Conservation (phyloP, 2,797 vertebrate genomes). For the Acanthurus lineatus region DNA sequence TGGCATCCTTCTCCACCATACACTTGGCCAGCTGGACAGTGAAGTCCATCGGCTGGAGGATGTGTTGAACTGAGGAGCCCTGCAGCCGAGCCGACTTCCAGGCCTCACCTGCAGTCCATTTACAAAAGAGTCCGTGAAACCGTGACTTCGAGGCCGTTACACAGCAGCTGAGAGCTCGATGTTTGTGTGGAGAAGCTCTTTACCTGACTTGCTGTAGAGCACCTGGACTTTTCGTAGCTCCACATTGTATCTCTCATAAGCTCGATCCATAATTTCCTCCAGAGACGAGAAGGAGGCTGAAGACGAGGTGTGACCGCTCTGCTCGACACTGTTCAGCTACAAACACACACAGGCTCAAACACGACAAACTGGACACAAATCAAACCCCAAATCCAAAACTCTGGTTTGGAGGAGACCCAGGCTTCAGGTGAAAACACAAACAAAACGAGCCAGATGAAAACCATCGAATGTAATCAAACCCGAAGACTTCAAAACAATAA, state of each 20-base stretch:
- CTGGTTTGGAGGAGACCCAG: too few species aligned
- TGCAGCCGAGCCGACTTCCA: conserved; percentile 91
- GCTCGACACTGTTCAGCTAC: conserved; percentile 92
- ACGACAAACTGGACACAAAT: not conserved
- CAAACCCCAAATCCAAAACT: not conserved
- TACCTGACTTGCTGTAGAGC: conserved; percentile 94
- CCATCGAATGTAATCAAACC: too few species aligned
- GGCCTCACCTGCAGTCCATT: conserved; percentile 84
- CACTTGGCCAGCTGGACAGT: conserved; percentile 92
- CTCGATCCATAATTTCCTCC: conserved; percentile 97
- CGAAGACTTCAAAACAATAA: too few species aligned
- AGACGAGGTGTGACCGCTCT: conserved; percentile 75
- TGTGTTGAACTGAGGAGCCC: conserved; percentile 89
- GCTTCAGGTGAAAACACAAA: too few species aligned
- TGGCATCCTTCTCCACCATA: conserved; percentile 93
- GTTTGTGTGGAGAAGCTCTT: not conserved
- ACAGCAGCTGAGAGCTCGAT: conserved; percentile 11
- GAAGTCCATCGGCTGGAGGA: conserved; percentile 95
- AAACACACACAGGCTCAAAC: conserved; percentile 15
- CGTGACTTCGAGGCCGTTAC: not conserved
- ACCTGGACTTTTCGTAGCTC: conserved; percentile 93
- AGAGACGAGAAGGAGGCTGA: conserved; percentile 88
- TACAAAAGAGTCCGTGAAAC: conserved; percentile 74
- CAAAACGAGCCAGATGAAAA: too few species aligned
- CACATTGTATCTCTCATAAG: conserved; percentile 94